Conservation (phyloP, 2,888 invertebrate species). For the Neocrepidodera transversa region DNA sequence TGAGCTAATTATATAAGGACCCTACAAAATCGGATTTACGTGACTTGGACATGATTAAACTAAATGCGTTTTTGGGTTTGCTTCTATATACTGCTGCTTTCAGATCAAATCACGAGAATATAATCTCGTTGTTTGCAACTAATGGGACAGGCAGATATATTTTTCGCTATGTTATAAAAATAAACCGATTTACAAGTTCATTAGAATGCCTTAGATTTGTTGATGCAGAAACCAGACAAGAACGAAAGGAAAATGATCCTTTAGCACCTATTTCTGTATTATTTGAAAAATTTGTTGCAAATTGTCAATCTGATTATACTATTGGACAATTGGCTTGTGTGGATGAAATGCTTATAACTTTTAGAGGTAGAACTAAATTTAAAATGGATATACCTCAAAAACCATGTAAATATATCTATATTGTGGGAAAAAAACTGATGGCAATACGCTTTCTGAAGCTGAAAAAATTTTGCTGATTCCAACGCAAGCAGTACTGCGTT, state of each 20-base stretch:
- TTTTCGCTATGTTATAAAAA: constrained; percentile 39
- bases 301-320: constrained; percentile 17
- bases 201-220: constrained; percentile 42
- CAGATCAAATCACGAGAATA: constrained; percentile 17
- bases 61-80: constrained; percentile 6
- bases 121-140: constrained; percentile 11
- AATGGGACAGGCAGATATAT: constrained; percentile 33
- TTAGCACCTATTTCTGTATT: constrained; percentile 28
- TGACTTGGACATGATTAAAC: background rate
- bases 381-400: constrained; percentile 52
- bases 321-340: constrained; percentile 35
- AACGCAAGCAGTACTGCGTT: constrained; percentile 29
- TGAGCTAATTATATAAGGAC: too few relatives aligned
- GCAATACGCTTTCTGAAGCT: constrained; percentile 28
- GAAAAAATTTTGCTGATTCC: constrained; percentile 21
- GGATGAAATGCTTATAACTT: constrained; percentile 47
- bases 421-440: constrained; percentile 50
- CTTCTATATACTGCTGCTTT: constrained; percentile 13
- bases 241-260: constrained; percentile 35
- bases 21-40: too few relatives aligned
- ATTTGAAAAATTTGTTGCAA: constrained; percentile 32
- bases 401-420: constrained; percentile 47
- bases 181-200: constrained; percentile 35
- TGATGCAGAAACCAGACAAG: constrained; percentile 30
- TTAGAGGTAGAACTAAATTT: constrained; percentile 48